Percentiles rank a stretch among this genome's conserved stretches.
phyloP scores from a whole-genome alignment of 2,113 vertebrate genomes.

The Dromaius novaehollandiae region DNA sequence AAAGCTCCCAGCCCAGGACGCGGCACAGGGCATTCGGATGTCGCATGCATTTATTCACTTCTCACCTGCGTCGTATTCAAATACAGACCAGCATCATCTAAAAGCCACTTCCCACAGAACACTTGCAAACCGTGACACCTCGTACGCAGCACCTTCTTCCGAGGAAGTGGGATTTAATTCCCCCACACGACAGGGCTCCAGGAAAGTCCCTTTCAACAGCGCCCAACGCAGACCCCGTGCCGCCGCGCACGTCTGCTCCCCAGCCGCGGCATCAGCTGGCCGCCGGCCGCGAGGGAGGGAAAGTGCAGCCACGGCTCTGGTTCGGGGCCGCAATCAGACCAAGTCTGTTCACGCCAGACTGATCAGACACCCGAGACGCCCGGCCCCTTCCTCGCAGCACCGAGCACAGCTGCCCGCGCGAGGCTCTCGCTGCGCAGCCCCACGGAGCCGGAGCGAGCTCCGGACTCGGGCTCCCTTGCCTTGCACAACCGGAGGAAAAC shows the following conservation, averaged over 20 bases:
- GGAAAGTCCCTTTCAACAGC: not conserved
- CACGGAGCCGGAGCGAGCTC: too few relatives aligned
- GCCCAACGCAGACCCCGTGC: accelerated
- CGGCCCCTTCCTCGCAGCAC: accelerated
- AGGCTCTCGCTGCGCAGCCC: not conserved
- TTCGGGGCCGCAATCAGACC: accelerated
- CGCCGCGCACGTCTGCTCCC: accelerated
- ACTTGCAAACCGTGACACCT: not conserved
- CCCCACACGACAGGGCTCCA: accelerated
- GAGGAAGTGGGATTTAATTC: not conserved
- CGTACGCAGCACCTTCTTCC: not conserved
- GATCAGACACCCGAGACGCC: accelerated
- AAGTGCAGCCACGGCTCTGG: too few relatives aligned
- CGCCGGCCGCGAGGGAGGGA: too few relatives aligned
- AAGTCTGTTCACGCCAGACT: accelerated
- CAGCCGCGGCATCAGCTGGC: not conserved
- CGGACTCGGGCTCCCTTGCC: accelerated
- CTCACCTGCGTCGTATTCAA: not conserved
- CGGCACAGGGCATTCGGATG: accelerated
- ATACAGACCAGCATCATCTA: not conserved
- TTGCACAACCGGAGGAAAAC: not conserved
- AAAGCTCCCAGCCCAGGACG: too few relatives aligned
- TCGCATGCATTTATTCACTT: not conserved
- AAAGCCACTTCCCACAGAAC: not conserved
- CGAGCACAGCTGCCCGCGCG: not conserved